Conservation (phyloP, 2,113 vertebrate species). For the Actenoides lindsayi region DNA sequence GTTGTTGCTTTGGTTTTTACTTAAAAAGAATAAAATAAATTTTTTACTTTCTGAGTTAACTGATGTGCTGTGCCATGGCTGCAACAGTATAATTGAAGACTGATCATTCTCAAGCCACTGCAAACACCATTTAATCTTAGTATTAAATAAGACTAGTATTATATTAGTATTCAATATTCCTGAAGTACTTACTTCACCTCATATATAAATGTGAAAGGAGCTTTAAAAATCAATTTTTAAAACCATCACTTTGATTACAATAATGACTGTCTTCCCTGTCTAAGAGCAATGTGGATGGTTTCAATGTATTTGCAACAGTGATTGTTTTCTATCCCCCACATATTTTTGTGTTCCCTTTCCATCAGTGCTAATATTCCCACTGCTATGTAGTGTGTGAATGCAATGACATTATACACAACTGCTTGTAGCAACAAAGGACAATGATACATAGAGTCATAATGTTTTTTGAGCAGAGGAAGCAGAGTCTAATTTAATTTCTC, state of each 20-base stretch:
- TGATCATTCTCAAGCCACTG: not conserved
- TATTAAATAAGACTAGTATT: not conserved
- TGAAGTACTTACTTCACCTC: not conserved
- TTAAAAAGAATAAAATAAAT: not conserved
- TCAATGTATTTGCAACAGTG: not conserved
- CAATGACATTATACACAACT: not conserved
- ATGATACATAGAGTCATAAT: not conserved
- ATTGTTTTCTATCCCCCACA: not conserved
- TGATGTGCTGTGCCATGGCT: not conserved
- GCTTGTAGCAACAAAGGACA: not conserved
- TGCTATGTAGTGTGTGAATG: not conserved
- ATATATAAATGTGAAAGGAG: not conserved
- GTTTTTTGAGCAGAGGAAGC: not conserved
- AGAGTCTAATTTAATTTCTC: not conserved
- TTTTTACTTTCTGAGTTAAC: not conserved
- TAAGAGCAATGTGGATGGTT: not conserved
- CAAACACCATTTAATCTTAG: not conserved
- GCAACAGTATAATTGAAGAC: not conserved
- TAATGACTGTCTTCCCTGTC: not conserved
- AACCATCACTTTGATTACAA: not conserved
- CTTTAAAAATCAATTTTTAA: not conserved
- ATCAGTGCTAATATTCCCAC: not conserved
- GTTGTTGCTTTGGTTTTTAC: not conserved
- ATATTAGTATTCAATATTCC: not conserved
- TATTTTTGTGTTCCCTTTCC: not conserved